These are phyloP conservation scores for Ciconia boyciana DNA, from an alignment of 2,113 vertebrate genomes.

Conservation along the genomic window DNA sequence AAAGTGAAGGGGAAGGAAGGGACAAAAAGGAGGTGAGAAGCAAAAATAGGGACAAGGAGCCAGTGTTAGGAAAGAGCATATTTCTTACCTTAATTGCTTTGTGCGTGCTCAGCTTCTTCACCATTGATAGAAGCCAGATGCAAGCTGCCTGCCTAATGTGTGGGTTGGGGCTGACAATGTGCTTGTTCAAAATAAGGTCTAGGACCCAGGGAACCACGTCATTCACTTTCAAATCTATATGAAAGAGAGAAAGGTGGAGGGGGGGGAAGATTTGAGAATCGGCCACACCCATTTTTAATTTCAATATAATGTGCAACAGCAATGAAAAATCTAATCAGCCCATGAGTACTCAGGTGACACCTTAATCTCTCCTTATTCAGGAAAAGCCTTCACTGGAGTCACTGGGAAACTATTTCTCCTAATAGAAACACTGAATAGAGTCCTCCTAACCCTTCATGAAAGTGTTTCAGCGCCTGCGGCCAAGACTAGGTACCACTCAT, in stretches of 20 bases:
- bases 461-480: not conserved
- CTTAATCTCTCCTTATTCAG: not conserved
- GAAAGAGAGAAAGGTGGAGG: not conserved
- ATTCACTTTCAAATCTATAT: conserved; percentile 84
- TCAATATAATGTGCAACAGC: not conserved
- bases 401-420: not conserved
- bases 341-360: not conserved
- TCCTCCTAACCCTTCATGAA: not conserved
- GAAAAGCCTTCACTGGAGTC: not conserved
- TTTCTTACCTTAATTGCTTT: conserved; percentile 87
- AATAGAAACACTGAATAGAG: not conserved
- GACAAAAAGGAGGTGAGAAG: not conserved
- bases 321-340: not conserved
- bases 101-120: conserved; percentile 90
- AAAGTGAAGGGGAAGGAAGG: not conserved
- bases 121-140: conserved; percentile 95
- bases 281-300: not conserved
- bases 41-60: not conserved
- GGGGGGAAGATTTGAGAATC: not conserved
- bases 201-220: conserved; percentile 93
- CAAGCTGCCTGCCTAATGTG: conserved; percentile 93
- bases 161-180: conserved; percentile 90
- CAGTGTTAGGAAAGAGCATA: not conserved
- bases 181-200: conserved; percentile 85
- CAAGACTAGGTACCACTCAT: not conserved